These are phyloP conservation scores for Morinoia aosen DNA, from an alignment of 2,888 invertebrate genomes.

Conservation along the genomic window DNA sequence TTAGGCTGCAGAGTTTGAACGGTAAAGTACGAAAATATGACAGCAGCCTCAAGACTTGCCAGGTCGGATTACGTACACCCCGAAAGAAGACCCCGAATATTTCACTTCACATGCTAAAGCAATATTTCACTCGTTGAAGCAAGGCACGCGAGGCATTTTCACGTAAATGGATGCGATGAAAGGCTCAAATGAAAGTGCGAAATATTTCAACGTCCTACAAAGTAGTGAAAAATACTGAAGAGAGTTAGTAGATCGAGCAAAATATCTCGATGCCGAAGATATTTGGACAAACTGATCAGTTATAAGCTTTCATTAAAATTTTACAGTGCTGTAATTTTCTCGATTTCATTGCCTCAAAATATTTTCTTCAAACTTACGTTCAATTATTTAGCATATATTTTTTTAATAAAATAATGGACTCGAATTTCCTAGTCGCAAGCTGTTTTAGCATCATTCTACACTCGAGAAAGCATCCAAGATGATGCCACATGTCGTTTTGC, in stretches of 20 bases:
- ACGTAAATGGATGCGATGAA: not conserved
- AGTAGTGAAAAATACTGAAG: not conserved
- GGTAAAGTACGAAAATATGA: too few species aligned
- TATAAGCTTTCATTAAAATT: not conserved
- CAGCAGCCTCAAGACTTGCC: too few species aligned
- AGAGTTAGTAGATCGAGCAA: not conserved
- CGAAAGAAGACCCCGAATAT: too few species aligned
- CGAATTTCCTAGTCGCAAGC: not conserved
- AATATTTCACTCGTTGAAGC: not conserved
- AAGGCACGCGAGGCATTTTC: not conserved
- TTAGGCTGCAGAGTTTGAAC: too few species aligned
- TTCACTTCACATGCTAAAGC: not conserved
- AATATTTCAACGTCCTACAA: not conserved
- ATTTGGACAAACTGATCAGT: not conserved
- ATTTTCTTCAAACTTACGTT: not conserved
- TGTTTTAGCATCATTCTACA: not conserved
- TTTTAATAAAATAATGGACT: not conserved
- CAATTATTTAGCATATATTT: not conserved
- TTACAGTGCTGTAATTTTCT: not conserved
- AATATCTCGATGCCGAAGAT: not conserved
- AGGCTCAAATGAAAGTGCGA: not conserved
- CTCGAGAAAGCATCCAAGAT: not conserved
- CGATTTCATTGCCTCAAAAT: not conserved
- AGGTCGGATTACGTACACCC: too few species aligned
- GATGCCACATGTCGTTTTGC: not conserved